These are phyloP conservation scores for Lissocephala sabroskyi DNA, from an alignment of 2,888 invertebrate species.

Conservation along the genomic window DNA sequence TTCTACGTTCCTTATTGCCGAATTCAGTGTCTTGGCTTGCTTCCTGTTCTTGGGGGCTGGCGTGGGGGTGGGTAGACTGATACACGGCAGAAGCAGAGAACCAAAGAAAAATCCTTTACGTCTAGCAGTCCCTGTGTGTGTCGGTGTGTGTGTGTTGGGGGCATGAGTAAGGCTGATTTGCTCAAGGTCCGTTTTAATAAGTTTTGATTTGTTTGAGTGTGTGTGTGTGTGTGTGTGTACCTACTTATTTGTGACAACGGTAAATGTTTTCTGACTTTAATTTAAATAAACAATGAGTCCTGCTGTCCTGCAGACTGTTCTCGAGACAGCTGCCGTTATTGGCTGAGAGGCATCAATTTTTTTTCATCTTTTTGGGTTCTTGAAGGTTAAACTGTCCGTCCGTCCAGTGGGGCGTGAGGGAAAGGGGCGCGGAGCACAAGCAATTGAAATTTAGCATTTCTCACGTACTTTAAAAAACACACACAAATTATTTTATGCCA, in stretches of 20 bases:
- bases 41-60: constrained; percentile 18
- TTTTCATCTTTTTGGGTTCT: no score
- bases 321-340: constrained; percentile 14
- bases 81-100: constrained; percentile 22
- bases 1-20: constrained; percentile 43
- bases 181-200: constrained; percentile 55
- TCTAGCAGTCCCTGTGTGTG: constrained; percentile 17
- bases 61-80: no score
- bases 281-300: constrained; percentile 24
- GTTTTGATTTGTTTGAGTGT: constrained; percentile 35
- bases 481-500: constrained; percentile 9
- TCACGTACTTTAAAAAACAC: constrained; percentile 1
- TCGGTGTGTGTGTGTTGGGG: constrained; percentile 13
- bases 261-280: constrained; percentile 27
- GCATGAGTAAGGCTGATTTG: constrained; percentile 52
- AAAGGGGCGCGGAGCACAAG: neutral
- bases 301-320: no score
- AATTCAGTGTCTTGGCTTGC: constrained; percentile 34
- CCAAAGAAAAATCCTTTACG: constrained; percentile 36
- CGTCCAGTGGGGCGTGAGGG: neutral
- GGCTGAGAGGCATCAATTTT: no score
- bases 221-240: constrained; percentile 4
- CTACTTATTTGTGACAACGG: constrained; percentile 16
- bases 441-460: neutral
- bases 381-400: no score